Conservation (phyloP, 2,888 invertebrate genomes). For the Charanyca ferruginea region DNA sequence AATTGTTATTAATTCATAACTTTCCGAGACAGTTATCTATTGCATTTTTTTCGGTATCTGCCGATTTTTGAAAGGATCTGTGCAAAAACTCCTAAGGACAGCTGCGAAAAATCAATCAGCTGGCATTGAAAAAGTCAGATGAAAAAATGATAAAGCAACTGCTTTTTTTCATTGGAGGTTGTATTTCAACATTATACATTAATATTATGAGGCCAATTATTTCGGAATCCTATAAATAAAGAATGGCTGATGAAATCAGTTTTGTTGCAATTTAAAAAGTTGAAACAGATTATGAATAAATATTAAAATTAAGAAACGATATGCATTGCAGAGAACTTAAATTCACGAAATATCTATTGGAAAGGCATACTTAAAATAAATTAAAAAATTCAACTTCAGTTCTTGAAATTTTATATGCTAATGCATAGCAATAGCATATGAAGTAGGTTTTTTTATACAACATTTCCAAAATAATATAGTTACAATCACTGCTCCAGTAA, state of each 20-base stretch:
- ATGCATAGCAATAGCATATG: too few species aligned
- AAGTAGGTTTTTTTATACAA: not conserved
- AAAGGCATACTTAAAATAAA: too few species aligned
- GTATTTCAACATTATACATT: slow-evolving; percentile 34
- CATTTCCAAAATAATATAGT: slow-evolving; percentile 13
- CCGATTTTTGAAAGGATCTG: slow-evolving; percentile 42
- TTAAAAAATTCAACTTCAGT: too few species aligned
- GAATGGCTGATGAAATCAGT: not conserved
- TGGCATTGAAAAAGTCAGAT: slow-evolving; percentile 43
- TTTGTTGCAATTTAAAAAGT: not conserved
- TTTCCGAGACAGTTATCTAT: slow-evolving; percentile 1
- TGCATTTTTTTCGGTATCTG: slow-evolving; percentile 25
- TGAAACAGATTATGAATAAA: not conserved
- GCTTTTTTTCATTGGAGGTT: slow-evolving; percentile 20
- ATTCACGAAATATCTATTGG: too few species aligned
- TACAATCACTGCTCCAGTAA: slow-evolving; percentile 28
- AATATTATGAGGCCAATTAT: slow-evolving; percentile 9
- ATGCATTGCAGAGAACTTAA: too few species aligned
- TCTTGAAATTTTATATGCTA: too few species aligned
- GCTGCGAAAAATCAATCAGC: slow-evolving; percentile 31
- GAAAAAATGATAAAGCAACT: slow-evolving; percentile 11
- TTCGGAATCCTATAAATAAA: slow-evolving; percentile 11
- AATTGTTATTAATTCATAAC: not conserved
- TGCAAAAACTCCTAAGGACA: slow-evolving; percentile 38
- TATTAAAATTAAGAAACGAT: not conserved